phyloP scores from a whole-genome alignment of 2,888 invertebrate genomes.

The Ommatoiulus sabulosus region DNA sequence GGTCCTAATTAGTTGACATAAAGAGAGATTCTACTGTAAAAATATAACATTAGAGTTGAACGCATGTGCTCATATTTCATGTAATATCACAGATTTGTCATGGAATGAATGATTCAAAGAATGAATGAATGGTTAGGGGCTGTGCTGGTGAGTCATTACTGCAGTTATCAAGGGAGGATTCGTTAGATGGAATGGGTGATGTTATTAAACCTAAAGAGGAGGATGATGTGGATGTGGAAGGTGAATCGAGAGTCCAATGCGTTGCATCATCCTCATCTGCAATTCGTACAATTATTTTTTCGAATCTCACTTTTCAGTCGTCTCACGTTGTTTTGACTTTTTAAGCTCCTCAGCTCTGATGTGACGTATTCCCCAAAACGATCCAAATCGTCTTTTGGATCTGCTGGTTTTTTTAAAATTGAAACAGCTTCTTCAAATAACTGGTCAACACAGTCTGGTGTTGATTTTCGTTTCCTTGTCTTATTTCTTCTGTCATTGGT shows the following conservation, averaged over 20 bases:
- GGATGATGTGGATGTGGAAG: background rate
- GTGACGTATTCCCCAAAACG: background rate
- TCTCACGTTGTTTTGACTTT: background rate
- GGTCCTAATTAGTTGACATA: too few species aligned
- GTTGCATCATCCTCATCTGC: background rate
- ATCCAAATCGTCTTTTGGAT: background rate
- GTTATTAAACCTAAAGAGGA: background rate
- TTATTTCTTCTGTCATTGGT: background rate
- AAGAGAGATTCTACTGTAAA: too few species aligned
- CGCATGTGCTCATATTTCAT: too few species aligned
- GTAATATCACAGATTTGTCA: too few species aligned
- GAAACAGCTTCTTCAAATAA: too few species aligned
- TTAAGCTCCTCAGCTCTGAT: background rate
- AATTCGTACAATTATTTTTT: background rate
- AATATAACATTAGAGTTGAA: too few species aligned
- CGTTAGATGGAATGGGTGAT: too few species aligned
- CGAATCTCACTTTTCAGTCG: background rate
- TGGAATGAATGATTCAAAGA: too few species aligned
- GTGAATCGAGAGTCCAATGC: background rate
- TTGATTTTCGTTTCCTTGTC: background rate
- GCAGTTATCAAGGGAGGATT: too few species aligned
- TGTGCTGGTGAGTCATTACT: too few species aligned
- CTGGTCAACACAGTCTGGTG: background rate
- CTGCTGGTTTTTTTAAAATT: too few species aligned
- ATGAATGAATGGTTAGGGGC: too few species aligned